phyloP scores from a whole-genome alignment of 2,888 invertebrate species.

The Drosophila parthenogenetica region DNA sequence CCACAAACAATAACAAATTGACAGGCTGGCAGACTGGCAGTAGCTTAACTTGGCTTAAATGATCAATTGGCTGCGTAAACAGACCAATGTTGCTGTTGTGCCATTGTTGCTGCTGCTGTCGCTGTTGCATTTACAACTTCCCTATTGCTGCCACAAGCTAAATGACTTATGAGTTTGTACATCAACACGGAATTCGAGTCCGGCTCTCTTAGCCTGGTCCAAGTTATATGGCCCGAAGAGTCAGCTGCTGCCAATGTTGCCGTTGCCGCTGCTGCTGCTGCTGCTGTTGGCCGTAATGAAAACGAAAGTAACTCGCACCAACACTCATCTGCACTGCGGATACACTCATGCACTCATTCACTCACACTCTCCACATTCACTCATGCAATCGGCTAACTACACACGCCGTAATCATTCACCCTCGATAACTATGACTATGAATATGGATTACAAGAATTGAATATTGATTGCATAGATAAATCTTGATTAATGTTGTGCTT shows the following conservation, averaged over 20 bases:
- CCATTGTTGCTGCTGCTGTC: slow-evolving; percentile 27
- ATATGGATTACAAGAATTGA: slow-evolving; percentile 1
- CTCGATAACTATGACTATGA: background rate
- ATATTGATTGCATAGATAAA: background rate
- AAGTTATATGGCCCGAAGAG: slow-evolving; percentile 46
- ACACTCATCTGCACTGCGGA: slow-evolving; percentile 30
- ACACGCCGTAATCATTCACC: slow-evolving; percentile 39
- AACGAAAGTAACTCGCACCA: slow-evolving; percentile 79
- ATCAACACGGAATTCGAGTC: slow-evolving; percentile 75
- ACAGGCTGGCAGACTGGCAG: slow-evolving; percentile 49
- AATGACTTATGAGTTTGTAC: slow-evolving; percentile 78
- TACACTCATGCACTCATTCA: slow-evolving; percentile 31
- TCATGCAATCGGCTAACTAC: background rate
- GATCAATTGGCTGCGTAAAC: slow-evolving; percentile 76
- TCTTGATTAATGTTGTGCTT: background rate
- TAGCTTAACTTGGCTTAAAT: slow-evolving; percentile 75
- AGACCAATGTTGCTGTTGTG: slow-evolving; percentile 39
- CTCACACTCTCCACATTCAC: slow-evolving; percentile 23
- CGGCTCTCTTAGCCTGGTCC: slow-evolving; percentile 33
- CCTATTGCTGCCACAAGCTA: slow-evolving; percentile 64
- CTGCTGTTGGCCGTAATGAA: slow-evolving; percentile 67
- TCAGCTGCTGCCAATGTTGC: slow-evolving; percentile 48
- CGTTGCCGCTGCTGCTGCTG: slow-evolving; percentile 23
- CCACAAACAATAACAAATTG: slow-evolving; percentile 73
- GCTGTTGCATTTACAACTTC: slow-evolving; percentile 78